phyloP scores from a whole-genome alignment of 2,113 vertebrate genomes.

The Nibea albiflora region DNA sequence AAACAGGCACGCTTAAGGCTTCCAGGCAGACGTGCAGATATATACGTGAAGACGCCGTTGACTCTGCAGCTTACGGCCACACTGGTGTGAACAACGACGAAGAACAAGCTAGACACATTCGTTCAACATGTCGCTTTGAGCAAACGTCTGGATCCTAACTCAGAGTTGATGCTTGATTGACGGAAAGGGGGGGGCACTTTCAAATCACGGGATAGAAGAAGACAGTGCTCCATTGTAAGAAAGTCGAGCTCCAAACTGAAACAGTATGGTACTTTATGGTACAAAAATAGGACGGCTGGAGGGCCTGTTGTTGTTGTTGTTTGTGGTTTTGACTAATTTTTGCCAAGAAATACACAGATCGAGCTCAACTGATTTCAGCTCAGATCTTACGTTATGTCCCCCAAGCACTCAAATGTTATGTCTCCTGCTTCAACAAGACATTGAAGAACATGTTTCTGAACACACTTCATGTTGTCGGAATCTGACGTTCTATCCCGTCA shows the following conservation, averaged over 20 bases:
- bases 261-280: too few relatives aligned
- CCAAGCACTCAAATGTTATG: not conserved
- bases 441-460: not conserved
- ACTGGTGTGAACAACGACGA: not conserved
- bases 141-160: conserved; percentile 16
- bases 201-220: not conserved
- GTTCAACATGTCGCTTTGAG: conserved; percentile 3
- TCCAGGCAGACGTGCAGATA: not conserved
- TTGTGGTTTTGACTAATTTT: not conserved
- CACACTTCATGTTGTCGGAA: not conserved
- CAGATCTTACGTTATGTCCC: not conserved
- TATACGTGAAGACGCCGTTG: not conserved
- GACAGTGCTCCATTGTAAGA: not conserved
- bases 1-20: not conserved
- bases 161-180: not conserved
- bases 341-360: too few relatives aligned
- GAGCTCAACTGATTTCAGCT: not conserved
- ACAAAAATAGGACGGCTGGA: not conserved
- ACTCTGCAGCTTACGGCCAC: not conserved
- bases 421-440: not conserved
- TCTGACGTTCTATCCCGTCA: not conserved
- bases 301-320: too few relatives aligned
- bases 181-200: conserved; percentile 8
- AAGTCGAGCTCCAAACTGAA: not conserved
- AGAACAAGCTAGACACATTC: not conserved